phyloP scores from a whole-genome alignment of 2,113 vertebrate species.

The Malurus cyaneus region DNA sequence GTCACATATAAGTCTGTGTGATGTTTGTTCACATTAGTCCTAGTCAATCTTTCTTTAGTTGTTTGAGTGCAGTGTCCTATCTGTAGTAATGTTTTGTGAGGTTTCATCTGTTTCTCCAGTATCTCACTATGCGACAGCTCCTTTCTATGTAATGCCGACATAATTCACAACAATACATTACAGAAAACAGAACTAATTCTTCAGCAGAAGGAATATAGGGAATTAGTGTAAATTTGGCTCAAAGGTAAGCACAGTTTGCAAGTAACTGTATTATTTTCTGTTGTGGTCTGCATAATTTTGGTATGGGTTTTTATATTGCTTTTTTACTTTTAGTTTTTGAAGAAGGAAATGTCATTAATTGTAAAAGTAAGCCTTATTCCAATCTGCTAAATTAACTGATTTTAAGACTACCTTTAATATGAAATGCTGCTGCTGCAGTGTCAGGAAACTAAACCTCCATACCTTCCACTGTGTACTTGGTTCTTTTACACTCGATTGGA shows the following conservation, averaged over 20 bases:
- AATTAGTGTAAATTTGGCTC: neutral
- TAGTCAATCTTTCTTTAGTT: neutral
- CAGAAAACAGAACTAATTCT: neutral
- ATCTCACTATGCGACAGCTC: fast-evolving
- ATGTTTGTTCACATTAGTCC: neutral
- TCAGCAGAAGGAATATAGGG: neutral
- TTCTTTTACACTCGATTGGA: slow-evolving; percentile 79
- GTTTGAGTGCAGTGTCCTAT: neutral
- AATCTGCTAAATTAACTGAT: neutral
- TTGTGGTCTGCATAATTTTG: neutral
- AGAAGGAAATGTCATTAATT: neutral
- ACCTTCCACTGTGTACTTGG: slow-evolving; percentile 86
- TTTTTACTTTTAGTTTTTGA: neutral
- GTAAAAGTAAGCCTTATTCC: neutral
- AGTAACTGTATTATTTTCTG: neutral
- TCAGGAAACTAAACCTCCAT: neutral
- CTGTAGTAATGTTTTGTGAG: neutral
- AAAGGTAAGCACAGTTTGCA: neutral
- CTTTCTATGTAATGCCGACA: neutral
- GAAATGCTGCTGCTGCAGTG: neutral
- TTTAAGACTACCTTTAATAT: neutral
- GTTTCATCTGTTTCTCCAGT: neutral
- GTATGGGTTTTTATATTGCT: neutral
- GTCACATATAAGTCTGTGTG: neutral
- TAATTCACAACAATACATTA: neutral